A percentile compares a stretch with the other conserved stretches of the same genome.
Evolutionary conservation across 2,113 vertebrate species (phyloP).

Genomic region (Arenaria interpres): DNA sequence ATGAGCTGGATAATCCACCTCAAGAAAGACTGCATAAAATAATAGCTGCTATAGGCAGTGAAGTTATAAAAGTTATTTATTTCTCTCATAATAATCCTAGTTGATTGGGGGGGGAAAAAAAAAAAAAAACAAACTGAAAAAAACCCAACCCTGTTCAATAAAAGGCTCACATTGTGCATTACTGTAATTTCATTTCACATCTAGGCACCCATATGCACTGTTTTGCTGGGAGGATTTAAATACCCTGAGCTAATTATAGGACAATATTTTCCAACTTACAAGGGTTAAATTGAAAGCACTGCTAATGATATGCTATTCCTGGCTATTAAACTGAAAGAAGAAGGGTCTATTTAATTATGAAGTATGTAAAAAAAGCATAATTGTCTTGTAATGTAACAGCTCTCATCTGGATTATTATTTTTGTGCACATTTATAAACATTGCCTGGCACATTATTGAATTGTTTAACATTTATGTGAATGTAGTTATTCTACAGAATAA

Average conservation of each 20-base stretch:
- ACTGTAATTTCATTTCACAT: conserved; percentile 42
- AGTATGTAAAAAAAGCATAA: conserved; percentile 14
- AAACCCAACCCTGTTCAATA: neutral
- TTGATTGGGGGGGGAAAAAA: neutral
- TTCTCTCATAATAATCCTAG: conserved; percentile 4
- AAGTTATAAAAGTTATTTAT: conserved; percentile 55
- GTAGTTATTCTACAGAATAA: neutral
- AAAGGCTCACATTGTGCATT: neutral
- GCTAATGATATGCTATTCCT: conserved; percentile 53
- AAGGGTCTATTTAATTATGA: conserved; percentile 56
- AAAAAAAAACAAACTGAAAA: neutral
- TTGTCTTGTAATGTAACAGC: neutral
- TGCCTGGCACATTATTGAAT: neutral
- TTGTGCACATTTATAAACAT: conserved; percentile 17
- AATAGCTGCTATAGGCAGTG: conserved; percentile 10
- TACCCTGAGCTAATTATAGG: conserved; percentile 57
- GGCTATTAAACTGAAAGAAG: conserved; percentile 44
- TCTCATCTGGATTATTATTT: conserved; percentile 48
- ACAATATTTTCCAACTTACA: conserved; percentile 39
- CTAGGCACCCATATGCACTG: conserved; percentile 4
- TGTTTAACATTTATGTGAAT: conserved; percentile 6
- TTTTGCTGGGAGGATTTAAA: conserved; percentile 49
- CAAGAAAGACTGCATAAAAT: conserved; percentile 24
- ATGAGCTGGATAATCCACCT: conserved; percentile 13
- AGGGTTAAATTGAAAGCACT: conserved; percentile 50